phyloP scores from a whole-genome alignment of 2,113 vertebrate genomes.

The Mus musculus region DNA sequence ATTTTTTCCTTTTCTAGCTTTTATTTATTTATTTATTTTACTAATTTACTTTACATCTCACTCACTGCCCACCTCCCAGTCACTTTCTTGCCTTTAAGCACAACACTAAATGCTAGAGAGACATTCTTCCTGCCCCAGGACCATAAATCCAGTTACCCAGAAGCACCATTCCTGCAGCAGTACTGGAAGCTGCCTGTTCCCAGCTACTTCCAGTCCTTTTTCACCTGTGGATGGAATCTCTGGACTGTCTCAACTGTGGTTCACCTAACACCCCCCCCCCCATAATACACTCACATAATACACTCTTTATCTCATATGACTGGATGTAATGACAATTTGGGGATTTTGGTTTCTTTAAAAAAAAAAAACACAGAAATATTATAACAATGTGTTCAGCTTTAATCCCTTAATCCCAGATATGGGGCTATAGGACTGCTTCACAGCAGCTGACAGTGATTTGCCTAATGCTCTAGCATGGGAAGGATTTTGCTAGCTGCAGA shows the following conservation, averaged over 20 bases:
- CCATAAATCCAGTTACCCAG: not conserved
- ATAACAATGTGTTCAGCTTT: too few relatives aligned
- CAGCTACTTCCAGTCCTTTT: not conserved
- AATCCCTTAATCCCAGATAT: too few relatives aligned
- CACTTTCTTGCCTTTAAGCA: conserved; percentile 10
- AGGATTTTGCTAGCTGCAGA: too few relatives aligned
- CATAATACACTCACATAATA: rapidly evolving
- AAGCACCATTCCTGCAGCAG: not conserved
- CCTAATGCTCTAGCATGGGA: too few relatives aligned
- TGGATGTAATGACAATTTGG: not conserved
- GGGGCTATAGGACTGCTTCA: too few relatives aligned
- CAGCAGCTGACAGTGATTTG: too few relatives aligned
- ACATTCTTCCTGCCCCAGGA: not conserved
- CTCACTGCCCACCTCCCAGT: too few relatives aligned
- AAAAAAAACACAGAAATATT: too few relatives aligned
- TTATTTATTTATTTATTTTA: too few relatives aligned
- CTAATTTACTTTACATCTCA: too few relatives aligned
- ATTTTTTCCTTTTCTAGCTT: not conserved
- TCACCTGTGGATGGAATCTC: not conserved
- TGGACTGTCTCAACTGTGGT: not conserved
- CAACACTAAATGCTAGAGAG: conserved; percentile 34
- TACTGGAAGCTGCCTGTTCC: conserved; percentile 12
- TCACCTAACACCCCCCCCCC: conserved; percentile 5
- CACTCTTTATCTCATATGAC: not conserved
- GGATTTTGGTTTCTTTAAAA: too few relatives aligned